Evolutionary conservation across 2,888 invertebrate species (phyloP), one percentile per base, ranked within the genome.

Genomic region (Metellina segmentata): DNA sequence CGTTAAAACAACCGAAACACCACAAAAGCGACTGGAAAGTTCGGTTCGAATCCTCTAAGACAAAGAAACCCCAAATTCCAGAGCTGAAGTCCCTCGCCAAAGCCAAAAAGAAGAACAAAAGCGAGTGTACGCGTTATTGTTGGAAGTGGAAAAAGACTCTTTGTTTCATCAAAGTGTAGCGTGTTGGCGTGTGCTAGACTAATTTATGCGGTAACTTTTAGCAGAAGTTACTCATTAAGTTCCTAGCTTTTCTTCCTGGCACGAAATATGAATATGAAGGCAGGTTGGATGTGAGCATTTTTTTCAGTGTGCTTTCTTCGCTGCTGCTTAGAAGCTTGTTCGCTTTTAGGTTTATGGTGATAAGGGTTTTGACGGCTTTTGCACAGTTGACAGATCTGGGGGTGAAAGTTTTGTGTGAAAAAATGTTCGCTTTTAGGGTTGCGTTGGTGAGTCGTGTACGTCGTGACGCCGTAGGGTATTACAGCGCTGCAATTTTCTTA

Each of bases 161-260:
- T 20, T 79, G 20, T 81, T 81, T 16, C 7, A 16, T n/a, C n/a
- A 74, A 74, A 83, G 48, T 48, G 20, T 61, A 16, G 34, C 61
- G 19, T 85, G 75, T 16, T 69, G n/a, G 85, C 85, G 75, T 85
- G 77, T 48, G n/a, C 6, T 48, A 34, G 9, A 34, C 75, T 77
- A 85, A 85, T 85, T 77, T 85, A 75, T 85, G 85, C 19, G 49
- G 61, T 69, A 85, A 85, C 75, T 85, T 85, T 69, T 49, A 85
- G 19, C 74, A 75, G 61, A 85, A 85, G 85, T 85, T 69, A 49
- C 77, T 85, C 85, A 77, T 85, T 85, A 85, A 85, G 49, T 69
- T 61, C n/a, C 9, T 16, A 16, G 34, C 20, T 52, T 83, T 74
- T 52, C 52, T 72, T 19, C 49, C 9, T 61, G 61, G 19, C 70